Conservation (phyloP, 2,797 vertebrate species). For the Menidia menidia region DNA sequence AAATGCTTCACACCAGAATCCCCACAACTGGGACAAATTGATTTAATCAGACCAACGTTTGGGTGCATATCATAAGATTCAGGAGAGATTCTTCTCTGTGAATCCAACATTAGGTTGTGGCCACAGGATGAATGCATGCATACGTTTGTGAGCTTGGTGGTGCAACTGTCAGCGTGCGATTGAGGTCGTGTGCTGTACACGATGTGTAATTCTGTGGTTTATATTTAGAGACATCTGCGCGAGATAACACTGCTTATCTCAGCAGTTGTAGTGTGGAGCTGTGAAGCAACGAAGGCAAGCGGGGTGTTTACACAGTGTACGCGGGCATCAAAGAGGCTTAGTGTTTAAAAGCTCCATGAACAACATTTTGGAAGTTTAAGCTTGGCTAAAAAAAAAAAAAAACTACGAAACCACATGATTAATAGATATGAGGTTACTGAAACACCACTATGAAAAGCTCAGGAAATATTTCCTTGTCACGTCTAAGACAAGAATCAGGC, state of each 20-base stretch:
- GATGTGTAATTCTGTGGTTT: slow-evolving; percentile 68
- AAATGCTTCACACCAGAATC: not conserved
- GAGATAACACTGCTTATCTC: slow-evolving; percentile 78
- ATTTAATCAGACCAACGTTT: not conserved
- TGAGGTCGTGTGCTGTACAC: slow-evolving; percentile 32
- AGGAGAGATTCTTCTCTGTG: not conserved
- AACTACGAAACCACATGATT: slow-evolving; percentile 59
- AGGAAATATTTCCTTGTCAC: slow-evolving; percentile 71
- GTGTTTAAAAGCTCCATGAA: slow-evolving; percentile 42
- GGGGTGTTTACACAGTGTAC: slow-evolving; percentile 39
- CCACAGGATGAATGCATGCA: slow-evolving; percentile 10
- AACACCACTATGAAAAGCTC: slow-evolving; percentile 49
- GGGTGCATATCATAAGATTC: not conserved
- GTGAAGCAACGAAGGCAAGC: slow-evolving; percentile 42
- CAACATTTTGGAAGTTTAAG: slow-evolving; percentile 44
- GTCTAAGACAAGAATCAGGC: slow-evolving; percentile 61
- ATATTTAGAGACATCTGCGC: slow-evolving; percentile 74
- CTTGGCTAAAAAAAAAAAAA: slow-evolving; percentile 19
- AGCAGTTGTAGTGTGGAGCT: slow-evolving; percentile 63
- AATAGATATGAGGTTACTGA: slow-evolving; percentile 63
- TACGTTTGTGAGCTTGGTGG: slow-evolving; percentile 5
- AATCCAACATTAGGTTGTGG: not conserved
- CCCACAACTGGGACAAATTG: not conserved
- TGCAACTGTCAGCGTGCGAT: not conserved
- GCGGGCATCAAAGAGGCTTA: slow-evolving; percentile 45